A percentile compares a stretch with the other conserved stretches of the same genome.
Conservation (phyloP, 2,797 vertebrate species). For the Eurystomus glaucurus region DNA sequence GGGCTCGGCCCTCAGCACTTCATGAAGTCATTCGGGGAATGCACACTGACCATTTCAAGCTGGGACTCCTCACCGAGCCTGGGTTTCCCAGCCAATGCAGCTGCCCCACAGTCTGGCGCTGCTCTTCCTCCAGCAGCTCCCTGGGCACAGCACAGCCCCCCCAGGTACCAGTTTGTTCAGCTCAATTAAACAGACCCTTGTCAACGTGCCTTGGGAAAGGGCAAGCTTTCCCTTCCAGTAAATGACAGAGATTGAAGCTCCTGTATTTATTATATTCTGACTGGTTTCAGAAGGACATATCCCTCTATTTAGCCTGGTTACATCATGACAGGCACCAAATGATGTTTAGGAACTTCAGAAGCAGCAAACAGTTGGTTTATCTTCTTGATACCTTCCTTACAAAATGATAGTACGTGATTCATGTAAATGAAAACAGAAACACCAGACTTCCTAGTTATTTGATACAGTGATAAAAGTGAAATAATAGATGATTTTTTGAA, state of each 20-base stretch:
- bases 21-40: not conserved
- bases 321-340: not conserved
- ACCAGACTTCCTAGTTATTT: not conserved
- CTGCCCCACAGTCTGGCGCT: not conserved
- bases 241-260: not conserved
- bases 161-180: not conserved
- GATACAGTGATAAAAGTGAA: not conserved
- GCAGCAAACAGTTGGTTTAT: not conserved
- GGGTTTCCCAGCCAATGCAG: not conserved
- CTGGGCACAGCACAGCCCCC: fast-evolving
- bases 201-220: not conserved
- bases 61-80: fast-evolving
- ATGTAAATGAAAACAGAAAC: not conserved
- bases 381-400: not conserved
- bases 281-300: not conserved
- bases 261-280: not conserved
- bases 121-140: not conserved
- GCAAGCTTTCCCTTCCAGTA: not conserved
- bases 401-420: not conserved
- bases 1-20: not conserved
- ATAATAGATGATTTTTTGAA: fast-evolving
- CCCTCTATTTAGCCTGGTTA: not conserved
- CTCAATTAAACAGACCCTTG: not conserved
- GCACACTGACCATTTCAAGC: not conserved
- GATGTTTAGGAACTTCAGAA: not conserved